Evolutionary conservation across 2,888 invertebrate species (phyloP).

Genomic region (Nesidiocoris tenuis): DNA sequence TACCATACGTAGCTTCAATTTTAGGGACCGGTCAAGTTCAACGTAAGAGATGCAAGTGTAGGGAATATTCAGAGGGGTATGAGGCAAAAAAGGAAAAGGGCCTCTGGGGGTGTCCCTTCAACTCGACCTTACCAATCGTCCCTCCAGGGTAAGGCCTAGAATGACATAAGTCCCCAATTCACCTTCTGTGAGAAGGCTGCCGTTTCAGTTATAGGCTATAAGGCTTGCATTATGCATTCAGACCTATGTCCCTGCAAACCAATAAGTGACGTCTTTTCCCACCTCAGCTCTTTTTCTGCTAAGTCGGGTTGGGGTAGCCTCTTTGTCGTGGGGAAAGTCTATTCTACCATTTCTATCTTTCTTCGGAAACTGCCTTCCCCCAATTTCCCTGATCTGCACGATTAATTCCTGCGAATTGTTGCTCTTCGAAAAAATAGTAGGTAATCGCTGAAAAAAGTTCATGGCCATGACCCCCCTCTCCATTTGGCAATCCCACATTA

Average conservation of each 20-base stretch:
- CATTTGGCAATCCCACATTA: too few relatives aligned
- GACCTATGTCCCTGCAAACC: slow-evolving; percentile 35
- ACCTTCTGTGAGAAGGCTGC: slow-evolving; percentile 13
- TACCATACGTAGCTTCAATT: too few relatives aligned
- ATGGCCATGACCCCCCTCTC: too few relatives aligned
- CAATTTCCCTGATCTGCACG: background rate
- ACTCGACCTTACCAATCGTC: background rate
- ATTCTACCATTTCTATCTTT: background rate
- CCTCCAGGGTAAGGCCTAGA: background rate
- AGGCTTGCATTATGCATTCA: slow-evolving; percentile 38
- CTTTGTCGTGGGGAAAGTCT: background rate
- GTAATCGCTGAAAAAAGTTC: too few relatives aligned
- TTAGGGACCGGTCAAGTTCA: background rate
- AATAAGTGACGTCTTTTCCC: slow-evolving; percentile 29
- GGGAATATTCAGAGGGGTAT: background rate
- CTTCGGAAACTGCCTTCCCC: background rate
- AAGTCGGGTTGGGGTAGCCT: slow-evolving; percentile 6
- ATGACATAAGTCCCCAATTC: background rate
- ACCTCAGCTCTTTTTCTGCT: slow-evolving; percentile 11
- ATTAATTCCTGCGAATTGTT: background rate
- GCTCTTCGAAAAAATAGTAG: background rate
- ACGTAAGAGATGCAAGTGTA: background rate
- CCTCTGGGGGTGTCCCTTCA: background rate
- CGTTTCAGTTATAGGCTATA: slow-evolving; percentile 28
- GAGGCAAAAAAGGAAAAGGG: background rate